These are phyloP conservation scores for Orestias chungarensis DNA, from an alignment of 2,797 vertebrate species.

Conservation along the genomic window DNA sequence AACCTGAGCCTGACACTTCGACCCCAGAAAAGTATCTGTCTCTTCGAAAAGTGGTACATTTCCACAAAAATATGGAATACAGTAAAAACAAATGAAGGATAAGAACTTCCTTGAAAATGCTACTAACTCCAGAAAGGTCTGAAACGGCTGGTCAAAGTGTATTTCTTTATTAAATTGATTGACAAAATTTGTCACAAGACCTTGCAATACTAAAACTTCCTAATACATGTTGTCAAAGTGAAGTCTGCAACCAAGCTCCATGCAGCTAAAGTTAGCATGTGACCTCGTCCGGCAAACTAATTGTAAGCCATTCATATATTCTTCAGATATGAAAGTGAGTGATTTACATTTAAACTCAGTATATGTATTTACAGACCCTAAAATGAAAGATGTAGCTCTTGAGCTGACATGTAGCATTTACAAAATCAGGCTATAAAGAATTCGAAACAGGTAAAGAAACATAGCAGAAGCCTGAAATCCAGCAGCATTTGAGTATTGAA, in stretches of 20 bases:
- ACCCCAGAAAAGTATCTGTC: conserved; percentile 20
- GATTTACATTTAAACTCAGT: not conserved
- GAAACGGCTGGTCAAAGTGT: conserved; percentile 6
- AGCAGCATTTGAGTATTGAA: not conserved
- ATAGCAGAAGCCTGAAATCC: not conserved
- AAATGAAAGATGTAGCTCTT: not conserved
- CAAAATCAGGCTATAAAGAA: not conserved
- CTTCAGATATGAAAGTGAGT: not conserved
- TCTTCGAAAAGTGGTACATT: conserved; percentile 25
- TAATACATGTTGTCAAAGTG: not conserved
- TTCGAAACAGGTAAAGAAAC: not conserved
- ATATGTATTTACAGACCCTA: not conserved
- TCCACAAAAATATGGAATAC: conserved; percentile 32
- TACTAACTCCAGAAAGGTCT: not conserved
- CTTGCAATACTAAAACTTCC: not conserved
- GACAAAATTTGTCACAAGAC: not conserved
- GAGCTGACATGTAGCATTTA: not conserved
- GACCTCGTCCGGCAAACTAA: not conserved
- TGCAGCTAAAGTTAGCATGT: not conserved
- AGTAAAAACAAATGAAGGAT: conserved; percentile 24
- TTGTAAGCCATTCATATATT: not conserved
- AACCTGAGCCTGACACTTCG: conserved; percentile 62
- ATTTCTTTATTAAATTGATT: conserved; percentile 44
- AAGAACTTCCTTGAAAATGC: conserved; percentile 15
- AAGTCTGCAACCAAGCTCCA: not conserved